Percentiles rank a stretch among this genome's conserved stretches.
Evolutionary conservation across 2,113 vertebrate species (phyloP).

Genomic region (Hiodon alosoides): DNA sequence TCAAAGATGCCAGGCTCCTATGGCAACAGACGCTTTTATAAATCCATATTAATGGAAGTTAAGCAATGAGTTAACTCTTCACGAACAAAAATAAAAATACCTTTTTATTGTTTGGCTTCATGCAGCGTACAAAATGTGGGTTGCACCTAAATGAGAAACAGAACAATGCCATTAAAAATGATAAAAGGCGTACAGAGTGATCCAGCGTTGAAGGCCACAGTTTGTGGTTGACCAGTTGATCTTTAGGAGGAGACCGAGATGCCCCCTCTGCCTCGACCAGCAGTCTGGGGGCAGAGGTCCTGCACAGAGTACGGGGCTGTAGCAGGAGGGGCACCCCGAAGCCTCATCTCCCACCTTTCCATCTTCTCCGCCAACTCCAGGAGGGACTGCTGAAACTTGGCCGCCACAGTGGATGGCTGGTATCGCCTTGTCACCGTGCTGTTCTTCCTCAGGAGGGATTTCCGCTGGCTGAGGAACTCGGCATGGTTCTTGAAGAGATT

Average conservation of each 20-base stretch:
- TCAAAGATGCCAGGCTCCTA: slow-evolving; percentile 85
- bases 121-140: slow-evolving; percentile 90
- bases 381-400: slow-evolving; percentile 89
- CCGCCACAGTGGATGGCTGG: slow-evolving; percentile 84
- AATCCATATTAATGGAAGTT: neutral
- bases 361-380: slow-evolving; percentile 91
- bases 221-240: too few species aligned
- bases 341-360: slow-evolving; percentile 67
- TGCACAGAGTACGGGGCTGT: too few species aligned
- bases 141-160: slow-evolving; percentile 74
- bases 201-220: too few species aligned
- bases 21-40: slow-evolving; percentile 9
- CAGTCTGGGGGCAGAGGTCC: too few species aligned
- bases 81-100: slow-evolving; percentile 51
- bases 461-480: slow-evolving; percentile 70
- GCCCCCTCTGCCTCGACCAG: too few species aligned
- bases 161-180: slow-evolving; percentile 26
- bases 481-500: slow-evolving; percentile 82
- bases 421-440: slow-evolving; percentile 72
- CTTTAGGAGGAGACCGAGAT: too few species aligned
- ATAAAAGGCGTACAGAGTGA: neutral
- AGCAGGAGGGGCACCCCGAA: neutral
- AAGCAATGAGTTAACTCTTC: neutral
- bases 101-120: slow-evolving; percentile 97
- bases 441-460: slow-evolving; percentile 67